Evolutionary conservation across 2,113 vertebrate genomes (phyloP).

Genomic region (Peromyscus maniculatus): DNA sequence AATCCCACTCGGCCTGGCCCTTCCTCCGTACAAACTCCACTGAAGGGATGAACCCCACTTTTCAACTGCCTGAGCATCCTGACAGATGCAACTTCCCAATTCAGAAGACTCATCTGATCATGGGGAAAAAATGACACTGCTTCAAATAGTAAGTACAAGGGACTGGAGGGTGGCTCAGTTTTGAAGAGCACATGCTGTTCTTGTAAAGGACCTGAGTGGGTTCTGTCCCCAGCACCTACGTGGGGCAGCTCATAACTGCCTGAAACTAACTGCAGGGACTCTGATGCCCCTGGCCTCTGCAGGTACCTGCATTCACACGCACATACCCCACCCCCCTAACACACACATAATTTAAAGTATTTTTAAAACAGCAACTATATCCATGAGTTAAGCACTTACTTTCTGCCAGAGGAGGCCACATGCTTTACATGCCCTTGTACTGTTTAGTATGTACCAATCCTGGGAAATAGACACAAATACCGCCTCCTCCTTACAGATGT

Average conservation of each 20-base stretch:
- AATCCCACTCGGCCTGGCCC: neutral
- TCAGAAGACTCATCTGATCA: neutral
- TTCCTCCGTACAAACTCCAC: neutral
- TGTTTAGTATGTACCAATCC: neutral
- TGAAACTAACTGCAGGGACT: neutral
- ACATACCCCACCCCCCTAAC: neutral
- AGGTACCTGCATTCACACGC: no score
- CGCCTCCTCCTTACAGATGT: neutral
- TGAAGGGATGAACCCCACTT: neutral
- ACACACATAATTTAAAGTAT: neutral
- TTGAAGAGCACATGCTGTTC: neutral
- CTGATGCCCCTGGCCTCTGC: neutral
- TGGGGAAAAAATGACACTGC: neutral
- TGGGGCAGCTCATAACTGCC: neutral
- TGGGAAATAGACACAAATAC: neutral
- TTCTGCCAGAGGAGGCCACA: neutral
- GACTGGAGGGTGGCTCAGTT: neutral
- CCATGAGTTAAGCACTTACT: neutral
- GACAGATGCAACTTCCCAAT: neutral
- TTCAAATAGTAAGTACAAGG: neutral
- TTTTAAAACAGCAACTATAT: neutral
- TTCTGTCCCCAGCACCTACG: neutral
- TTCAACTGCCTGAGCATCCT: neutral
- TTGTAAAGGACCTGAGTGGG: no score
- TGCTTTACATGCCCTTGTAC: neutral